Evolutionary conservation across 2,797 vertebrate genomes (phyloP), one percentile per base, ranked within the genome.

Genomic region (Helicolenus hilgendorfi): DNA sequence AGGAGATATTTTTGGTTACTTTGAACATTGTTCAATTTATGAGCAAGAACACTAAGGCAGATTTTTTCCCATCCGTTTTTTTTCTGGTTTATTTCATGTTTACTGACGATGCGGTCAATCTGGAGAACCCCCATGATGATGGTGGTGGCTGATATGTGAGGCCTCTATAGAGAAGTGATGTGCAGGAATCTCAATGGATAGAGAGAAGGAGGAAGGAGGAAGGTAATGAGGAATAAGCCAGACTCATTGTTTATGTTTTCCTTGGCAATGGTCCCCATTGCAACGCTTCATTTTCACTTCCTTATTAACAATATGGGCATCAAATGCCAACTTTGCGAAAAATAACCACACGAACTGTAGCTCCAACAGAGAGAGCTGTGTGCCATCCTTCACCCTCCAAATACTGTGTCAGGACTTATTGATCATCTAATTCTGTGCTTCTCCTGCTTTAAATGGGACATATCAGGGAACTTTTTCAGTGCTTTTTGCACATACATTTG

Each of bases 241-340:
- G 11, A 64, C 38, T 81, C 38, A 20, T 36, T 83, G 74, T 87
- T 89, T 84, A 65, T 96, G 82, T 92, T 79, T 89, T 79, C 62
- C 59, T 67, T 11, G 64, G 36, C 36, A 18, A 79, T 2, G 0
- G 87, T 95, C 79, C 71, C 94, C 56, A 36, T 88, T 84, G 92
- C 11, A 82, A 95, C 62, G 1, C 5, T 65, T 83, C 22, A 31
- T 92, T 95, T 94, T 92, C 83, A 95, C 89, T 96, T 97, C 94
- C 88, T 74, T 53, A 78, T 90, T 67, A 77, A 89, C 67, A 79
- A 62, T 53, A 45, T 11, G 64, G 81, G 77, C 72, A n/a, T 35
- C 74, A 84, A 76, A 69, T 80, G 90, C 77, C 83, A 65, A 79
- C 75, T 94, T 90, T 93, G 95, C 87, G 58, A 82, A 89, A 64